Base-by-base conservation (phyloP, 2,797 vertebrate species). In the Poecile montanus region DNA sequence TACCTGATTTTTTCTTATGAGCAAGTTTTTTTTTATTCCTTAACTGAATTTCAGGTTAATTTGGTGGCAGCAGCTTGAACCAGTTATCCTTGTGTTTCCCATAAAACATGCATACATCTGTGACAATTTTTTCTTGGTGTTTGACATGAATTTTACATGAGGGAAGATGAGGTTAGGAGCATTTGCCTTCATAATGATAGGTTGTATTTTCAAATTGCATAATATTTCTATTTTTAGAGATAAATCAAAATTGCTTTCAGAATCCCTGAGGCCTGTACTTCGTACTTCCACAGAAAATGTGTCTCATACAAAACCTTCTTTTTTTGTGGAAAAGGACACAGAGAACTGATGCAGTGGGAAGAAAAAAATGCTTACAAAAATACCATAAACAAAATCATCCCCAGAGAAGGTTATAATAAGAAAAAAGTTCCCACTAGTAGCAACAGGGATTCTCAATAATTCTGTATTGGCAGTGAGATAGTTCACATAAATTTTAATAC, bases 161-260 rank as follows among this genome's bases (percentile, higher is more conserved):
- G 27, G 61, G 48, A 81, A 71, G 74, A 94, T 70, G 81, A 92
- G 63, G 71, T 60, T 92, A 87, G 91, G 48, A 91, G 32, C 61
- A 92, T 90, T 93, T 94, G 75, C 93, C 42, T 93, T 89, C 75
- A 57, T 93, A 95, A 96, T 93, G 38, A 74, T 36, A 91, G 84
- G 45, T 17, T 89, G 30, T 50, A 76, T 85, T 93, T 92, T 89
- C 60, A 91, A 83, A 94, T 47, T 74, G 88, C 51, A 61, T 78
- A 92, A 79, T 61, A 83, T 29, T 87, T 82, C 68, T 91, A 74
- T 88, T 88, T 95, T 92, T 85, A 95, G 57, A 62, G 48, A 63
- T n/a, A 93, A 83, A 85, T 76, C 63, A 89, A 73, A 94, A 88
- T 77, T 42, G 61, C 88, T 94, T 93, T 78, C 87, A 94, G 72